These are phyloP conservation scores for Galago senegalensis DNA, from an alignment of 2,797 vertebrate genomes.

Conservation along the genomic window DNA sequence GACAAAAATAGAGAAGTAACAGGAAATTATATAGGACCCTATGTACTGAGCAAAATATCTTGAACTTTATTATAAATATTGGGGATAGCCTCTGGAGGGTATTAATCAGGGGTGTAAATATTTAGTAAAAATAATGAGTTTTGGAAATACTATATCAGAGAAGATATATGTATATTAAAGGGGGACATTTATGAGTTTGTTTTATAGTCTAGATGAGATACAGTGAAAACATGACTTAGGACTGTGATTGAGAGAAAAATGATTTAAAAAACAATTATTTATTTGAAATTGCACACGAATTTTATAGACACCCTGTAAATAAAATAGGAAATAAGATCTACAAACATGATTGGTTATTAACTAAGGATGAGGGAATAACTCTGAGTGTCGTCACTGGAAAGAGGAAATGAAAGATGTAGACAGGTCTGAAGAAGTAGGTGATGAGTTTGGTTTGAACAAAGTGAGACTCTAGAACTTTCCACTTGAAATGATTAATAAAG, in stretches of 20 bases:
- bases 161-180: background rate
- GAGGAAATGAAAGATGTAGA: background rate
- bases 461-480: background rate
- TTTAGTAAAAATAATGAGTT: background rate
- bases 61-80: background rate
- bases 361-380: background rate
- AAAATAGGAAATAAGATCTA: background rate
- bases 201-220: background rate
- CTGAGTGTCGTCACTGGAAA: background rate
- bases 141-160: background rate
- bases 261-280: too few relatives aligned
- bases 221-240: background rate
- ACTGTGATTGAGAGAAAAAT: background rate
- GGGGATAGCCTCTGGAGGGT: background rate
- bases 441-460: constrained; percentile 15
- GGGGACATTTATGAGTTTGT: background rate
- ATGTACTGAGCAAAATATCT: background rate
- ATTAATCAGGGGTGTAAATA: background rate
- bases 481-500: background rate
- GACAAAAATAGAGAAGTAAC: background rate
- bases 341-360: background rate
- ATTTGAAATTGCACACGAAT: too few relatives aligned
- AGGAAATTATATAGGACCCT: background rate
- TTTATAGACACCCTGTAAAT: too few relatives aligned
- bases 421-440: background rate